phyloP scores from a whole-genome alignment of 2,113 vertebrate species.

The Mola mola region DNA sequence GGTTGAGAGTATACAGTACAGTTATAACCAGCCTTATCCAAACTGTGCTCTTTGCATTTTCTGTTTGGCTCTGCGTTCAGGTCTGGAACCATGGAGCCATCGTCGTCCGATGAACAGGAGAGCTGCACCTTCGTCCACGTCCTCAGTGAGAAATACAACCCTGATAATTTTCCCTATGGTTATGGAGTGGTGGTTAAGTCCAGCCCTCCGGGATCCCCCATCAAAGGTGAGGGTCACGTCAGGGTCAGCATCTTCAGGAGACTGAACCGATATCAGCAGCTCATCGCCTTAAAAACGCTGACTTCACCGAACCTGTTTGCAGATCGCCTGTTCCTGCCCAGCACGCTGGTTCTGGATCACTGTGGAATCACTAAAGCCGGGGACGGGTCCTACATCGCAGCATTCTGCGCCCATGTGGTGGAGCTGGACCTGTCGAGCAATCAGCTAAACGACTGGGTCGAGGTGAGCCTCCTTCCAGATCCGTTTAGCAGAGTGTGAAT shows the following conservation, averaged over 20 bases:
- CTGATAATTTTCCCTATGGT: slow-evolving; percentile 95
- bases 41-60: too few species aligned
- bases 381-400: slow-evolving; percentile 88
- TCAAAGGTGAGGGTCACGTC: slow-evolving; percentile 87
- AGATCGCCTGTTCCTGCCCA: slow-evolving; percentile 95
- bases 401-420: slow-evolving; percentile 93
- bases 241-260: not conserved
- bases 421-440: slow-evolving; percentile 97
- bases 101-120: slow-evolving; percentile 80
- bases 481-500: too few species aligned
- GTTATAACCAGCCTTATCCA: too few species aligned
- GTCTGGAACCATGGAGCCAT: slow-evolving; percentile 87
- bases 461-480: too few species aligned
- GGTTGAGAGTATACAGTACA: too few species aligned
- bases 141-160: slow-evolving; percentile 96
- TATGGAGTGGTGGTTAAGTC: slow-evolving; percentile 90
- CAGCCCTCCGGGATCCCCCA: slow-evolving; percentile 91
- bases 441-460: slow-evolving; percentile 93
- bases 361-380: slow-evolving; percentile 93
- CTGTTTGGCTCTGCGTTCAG: slow-evolving; percentile 9
- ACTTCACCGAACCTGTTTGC: not conserved
- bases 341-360: slow-evolving; percentile 89
- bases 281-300: not conserved
- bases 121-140: slow-evolving; percentile 95
- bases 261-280: too few species aligned